phyloP scores from a whole-genome alignment of 1,140 invertebrate genomes.

The Temnothorax curvispinosus region DNA sequence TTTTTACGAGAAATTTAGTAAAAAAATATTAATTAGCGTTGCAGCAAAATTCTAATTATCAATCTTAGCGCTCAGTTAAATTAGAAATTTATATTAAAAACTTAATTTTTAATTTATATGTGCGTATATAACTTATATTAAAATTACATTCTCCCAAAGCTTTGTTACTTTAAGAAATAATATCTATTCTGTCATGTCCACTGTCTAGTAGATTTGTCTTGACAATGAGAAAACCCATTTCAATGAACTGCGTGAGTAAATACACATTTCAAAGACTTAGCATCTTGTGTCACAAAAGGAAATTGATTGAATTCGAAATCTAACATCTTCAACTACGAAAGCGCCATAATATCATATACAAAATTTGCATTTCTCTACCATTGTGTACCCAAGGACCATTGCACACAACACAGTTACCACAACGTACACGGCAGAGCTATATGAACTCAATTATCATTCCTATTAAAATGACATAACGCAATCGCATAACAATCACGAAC shows the following conservation, averaged over 20 bases:
- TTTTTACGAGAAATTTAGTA: not conserved
- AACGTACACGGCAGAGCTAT: not conserved
- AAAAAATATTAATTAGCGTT: not conserved
- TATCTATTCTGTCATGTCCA: not conserved
- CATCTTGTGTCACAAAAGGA: not conserved
- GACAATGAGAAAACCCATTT: not conserved
- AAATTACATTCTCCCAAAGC: not conserved
- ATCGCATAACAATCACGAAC: slow-evolving; percentile 6
- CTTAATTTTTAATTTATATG: not conserved
- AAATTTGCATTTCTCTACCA: slow-evolving; percentile 28
- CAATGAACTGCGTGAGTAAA: not conserved
- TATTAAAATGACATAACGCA: slow-evolving; percentile 14
- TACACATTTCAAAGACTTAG: not conserved
- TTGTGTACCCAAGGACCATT: slow-evolving; percentile 2
- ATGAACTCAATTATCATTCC: slow-evolving; percentile 28
- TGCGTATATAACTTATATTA: not conserved
- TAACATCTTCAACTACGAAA: not conserved
- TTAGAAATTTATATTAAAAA: slow-evolving; percentile 3
- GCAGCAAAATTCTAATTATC: not conserved
- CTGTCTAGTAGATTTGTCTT: not conserved
- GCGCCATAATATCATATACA: not conserved
- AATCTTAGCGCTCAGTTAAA: not conserved
- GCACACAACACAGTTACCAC: not conserved
- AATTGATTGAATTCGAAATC: slow-evolving; percentile 32
- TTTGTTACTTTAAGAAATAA: not conserved